Percentiles rank a stretch among this genome's conserved stretches.
phyloP scores from a whole-genome alignment of 2,113 vertebrate genomes.

The Kobus ellipsiprymnus region DNA sequence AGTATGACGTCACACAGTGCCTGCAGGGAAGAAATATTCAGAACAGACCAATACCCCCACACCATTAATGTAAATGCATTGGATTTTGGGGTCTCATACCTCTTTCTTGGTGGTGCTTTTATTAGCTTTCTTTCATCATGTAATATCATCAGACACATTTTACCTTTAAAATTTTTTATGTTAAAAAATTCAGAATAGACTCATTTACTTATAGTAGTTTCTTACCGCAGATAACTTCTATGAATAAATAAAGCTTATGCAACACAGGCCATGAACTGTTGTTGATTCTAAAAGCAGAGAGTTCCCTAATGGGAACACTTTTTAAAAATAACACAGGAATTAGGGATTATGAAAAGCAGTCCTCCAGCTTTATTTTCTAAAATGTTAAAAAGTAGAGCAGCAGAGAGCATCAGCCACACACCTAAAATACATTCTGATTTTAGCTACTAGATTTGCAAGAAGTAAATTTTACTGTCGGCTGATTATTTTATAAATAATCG shows the following conservation, averaged over 20 bases:
- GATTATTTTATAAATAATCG: slow-evolving; percentile 29
- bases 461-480: neutral
- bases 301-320: neutral
- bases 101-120: neutral
- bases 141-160: neutral
- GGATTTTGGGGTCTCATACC: neutral
- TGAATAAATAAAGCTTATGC: neutral
- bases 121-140: neutral
- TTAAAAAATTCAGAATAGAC: neutral
- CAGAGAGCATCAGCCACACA: neutral
- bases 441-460: neutral
- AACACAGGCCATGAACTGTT: neutral
- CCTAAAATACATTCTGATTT: neutral
- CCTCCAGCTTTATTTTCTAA: neutral
- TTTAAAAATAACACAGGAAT: neutral
- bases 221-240: neutral
- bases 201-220: neutral
- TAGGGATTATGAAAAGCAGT: neutral
- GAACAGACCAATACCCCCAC: neutral
- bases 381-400: neutral
- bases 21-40: neutral
- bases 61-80: neutral
- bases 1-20: neutral
- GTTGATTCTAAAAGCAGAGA: neutral
- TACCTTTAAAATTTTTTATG: neutral